Base-by-base conservation (phyloP, 1,140 invertebrate genomes). In the Diabrotica virgifera region DNA sequence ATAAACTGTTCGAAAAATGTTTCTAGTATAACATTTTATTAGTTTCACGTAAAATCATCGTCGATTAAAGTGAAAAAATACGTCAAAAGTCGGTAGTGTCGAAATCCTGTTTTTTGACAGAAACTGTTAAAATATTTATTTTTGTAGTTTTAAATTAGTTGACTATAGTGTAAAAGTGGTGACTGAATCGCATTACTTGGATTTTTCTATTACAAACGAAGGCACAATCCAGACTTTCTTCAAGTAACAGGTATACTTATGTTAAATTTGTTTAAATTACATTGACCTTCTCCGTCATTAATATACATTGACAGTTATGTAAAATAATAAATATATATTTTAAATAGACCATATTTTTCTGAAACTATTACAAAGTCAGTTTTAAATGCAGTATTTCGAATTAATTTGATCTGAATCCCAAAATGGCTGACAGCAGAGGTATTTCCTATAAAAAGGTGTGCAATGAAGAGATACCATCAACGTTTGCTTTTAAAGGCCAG, bases 391-490 rank as follows among this genome's bases (percentile, higher is more conserved):
- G 1, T 24, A 24, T 24, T 24, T 40, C 46, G 38, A 59, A 59
- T 59, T 59, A 59, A 40, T 60, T 60, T 52, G 40, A 60, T 46
- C 40, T 52, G 59, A 35, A 60, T 12, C 52, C 52, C 59, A 60
- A 60, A 60, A 60, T 60, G 59, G 59, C 59, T 60, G 59, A 60
- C 59, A 51, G 13, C 24, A 52, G 9, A 40, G 59, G 59, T 60
- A 60, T 60, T 60, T 60, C 10, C 50, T 60, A 60, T 52, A 52
- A 51, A 14, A 52, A 60, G 59, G 59, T 60, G 59, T 60, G 59
- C 59, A 40, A 6, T 52, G 36, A 60, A 13, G 59, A 52, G 40
- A 60, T 52, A 52, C 59, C 59, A 60, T 24, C 5, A 55, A n/a
- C 40, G 6, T 5, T 46, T 8, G 8, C 40, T 8, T 46, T 24